Evolutionary conservation across 2,888 invertebrate genomes (phyloP).

Genomic region (Ophraella communa): DNA sequence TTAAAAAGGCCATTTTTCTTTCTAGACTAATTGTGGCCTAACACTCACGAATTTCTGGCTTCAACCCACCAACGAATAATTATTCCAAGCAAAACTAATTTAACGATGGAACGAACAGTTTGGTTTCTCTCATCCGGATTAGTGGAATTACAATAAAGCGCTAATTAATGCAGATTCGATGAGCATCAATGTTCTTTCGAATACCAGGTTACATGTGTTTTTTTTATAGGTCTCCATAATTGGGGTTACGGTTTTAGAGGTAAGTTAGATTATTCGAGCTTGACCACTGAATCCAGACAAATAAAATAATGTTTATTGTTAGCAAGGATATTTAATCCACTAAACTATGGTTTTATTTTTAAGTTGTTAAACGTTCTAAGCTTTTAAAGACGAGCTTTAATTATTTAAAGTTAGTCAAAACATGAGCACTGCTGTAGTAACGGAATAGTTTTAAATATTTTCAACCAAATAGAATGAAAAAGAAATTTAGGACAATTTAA

Average conservation of each 20-base stretch:
- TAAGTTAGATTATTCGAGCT: neutral
- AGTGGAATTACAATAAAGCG: constrained; percentile 33
- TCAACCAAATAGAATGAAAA: too few species aligned
- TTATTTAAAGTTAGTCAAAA: too few species aligned
- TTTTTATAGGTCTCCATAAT: constrained; percentile 13
- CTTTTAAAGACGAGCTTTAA: too few species aligned
- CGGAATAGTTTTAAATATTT: too few species aligned
- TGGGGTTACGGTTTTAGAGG: constrained; percentile 13
- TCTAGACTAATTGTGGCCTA: neutral
- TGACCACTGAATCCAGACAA: neutral
- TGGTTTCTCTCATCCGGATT: constrained; percentile 28
- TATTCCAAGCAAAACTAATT: constrained; percentile 35
- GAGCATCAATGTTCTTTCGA: constrained; percentile 30
- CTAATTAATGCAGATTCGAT: constrained; percentile 36
- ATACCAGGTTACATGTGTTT: constrained; percentile 15
- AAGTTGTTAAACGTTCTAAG: too few species aligned
- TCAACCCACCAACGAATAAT: constrained; percentile 20
- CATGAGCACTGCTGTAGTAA: too few species aligned
- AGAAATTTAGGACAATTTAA: too few species aligned
- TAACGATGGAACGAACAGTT: constrained; percentile 34
- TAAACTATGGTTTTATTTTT: too few species aligned
- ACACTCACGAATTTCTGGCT: neutral
- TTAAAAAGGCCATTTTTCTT: neutral
- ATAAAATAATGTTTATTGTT: neutral
- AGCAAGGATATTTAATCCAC: too few species aligned